A percentile compares a stretch with the other conserved stretches of the same genome.
Evolutionary conservation across 2,113 vertebrate genomes (phyloP).

Genomic region (Ornithorhynchus anatinus): DNA sequence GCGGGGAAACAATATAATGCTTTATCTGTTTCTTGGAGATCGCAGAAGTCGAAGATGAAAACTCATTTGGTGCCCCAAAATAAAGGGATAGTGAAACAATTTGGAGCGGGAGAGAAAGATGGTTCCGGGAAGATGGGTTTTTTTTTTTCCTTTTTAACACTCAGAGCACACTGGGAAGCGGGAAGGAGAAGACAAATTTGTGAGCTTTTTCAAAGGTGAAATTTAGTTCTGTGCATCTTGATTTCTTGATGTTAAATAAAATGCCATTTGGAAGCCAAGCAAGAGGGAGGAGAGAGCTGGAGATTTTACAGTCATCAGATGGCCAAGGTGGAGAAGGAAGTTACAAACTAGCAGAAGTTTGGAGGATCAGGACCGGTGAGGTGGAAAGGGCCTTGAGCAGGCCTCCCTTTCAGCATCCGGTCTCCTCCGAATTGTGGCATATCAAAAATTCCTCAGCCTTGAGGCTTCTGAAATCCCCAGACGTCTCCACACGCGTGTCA

Average conservation of each 20-base stretch:
- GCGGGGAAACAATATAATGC: constrained; percentile 65
- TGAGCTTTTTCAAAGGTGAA: constrained; percentile 23
- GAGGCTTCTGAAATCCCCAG: constrained; percentile 31
- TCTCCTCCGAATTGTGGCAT: constrained; percentile 27
- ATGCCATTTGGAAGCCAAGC: constrained; percentile 26
- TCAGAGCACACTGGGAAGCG: constrained; percentile 18
- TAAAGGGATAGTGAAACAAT: too few relatives aligned
- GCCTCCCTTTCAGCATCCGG: constrained; percentile 16
- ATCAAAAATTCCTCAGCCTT: constrained; percentile 36
- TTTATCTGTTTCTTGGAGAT: constrained; percentile 75
- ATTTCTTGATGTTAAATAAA: constrained; percentile 14
- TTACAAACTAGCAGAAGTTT: constrained; percentile 57
- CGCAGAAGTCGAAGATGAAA: constrained; percentile 65
- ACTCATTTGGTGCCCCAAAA: constrained; percentile 67
- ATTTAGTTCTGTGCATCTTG: constrained; percentile 21
- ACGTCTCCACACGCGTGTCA: constrained; percentile 18
- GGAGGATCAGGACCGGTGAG: constrained; percentile 29
- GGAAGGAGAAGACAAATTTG: constrained; percentile 8
- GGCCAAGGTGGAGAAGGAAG: constrained; percentile 41
- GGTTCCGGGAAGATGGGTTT: neutral
- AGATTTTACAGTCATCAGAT: constrained; percentile 36
- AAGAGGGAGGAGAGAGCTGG: constrained; percentile 21
- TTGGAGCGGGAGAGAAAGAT: constrained; percentile 6
- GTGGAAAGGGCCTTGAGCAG: constrained; percentile 47
- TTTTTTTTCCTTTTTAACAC: constrained; percentile 18